Conservation (phyloP, 2,113 vertebrate genomes). For the cattle (Bos taurus) region ARS-UCD2.0 NC_037339.1:83707501-83708000, state of each 20-base stretch:
- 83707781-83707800: accelerated
- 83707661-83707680: not conserved
- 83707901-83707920: not conserved
- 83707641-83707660: not conserved
- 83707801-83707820: not conserved
- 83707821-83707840: not conserved
- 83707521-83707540: not conserved
- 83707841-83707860: accelerated
- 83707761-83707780: not conserved
- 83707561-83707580: not conserved
- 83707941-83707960: not conserved
- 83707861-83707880: not conserved
- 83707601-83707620: not conserved
- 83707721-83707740: not conserved
- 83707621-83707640: not conserved
- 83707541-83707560: not conserved
- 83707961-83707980: not conserved
- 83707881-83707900: not conserved
- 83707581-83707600: not conserved
- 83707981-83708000: not conserved
- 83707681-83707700: not conserved
- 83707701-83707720: not conserved
- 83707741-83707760: too few relatives aligned
- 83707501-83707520: not conserved
- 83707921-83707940: not conserved